Conservation (phyloP, 1,140 invertebrate genomes). For the Rhysida immarginata region DNA sequence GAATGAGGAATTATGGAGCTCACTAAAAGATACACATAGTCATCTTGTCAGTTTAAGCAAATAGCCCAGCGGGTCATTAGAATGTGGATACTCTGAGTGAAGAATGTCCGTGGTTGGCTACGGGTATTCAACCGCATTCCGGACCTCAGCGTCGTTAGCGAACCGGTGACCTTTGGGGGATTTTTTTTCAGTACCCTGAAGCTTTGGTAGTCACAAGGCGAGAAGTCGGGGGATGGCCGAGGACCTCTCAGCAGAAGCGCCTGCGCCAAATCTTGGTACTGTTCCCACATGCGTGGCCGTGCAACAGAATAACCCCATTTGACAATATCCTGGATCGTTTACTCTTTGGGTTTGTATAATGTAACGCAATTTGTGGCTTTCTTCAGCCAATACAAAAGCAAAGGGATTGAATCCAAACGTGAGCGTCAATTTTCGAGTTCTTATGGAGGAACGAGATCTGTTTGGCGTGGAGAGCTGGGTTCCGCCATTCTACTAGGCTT, state of each 20-base stretch:
- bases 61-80: neutral
- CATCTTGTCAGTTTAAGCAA: neutral
- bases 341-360: no score
- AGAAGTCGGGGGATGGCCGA: neutral
- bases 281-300: constrained; percentile 5
- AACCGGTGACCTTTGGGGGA: neutral
- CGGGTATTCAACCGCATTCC: neutral
- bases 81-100: neutral
- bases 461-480: no score
- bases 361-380: no score
- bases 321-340: no score
- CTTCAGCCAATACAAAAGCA: no score
- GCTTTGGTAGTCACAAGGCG: neutral
- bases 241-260: constrained; percentile 2
- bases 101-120: neutral
- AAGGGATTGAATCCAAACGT: no score
- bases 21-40: neutral
- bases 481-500: no score
- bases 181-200: neutral
- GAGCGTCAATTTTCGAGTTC: no score
- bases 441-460: no score
- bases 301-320: constrained; percentile 7
- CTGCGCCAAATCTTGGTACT: constrained; percentile 1
- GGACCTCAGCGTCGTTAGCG: neutral
- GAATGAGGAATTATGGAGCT: no score